Base-by-base conservation (phyloP, 2,888 invertebrate genomes). In the Brachypterus glaber region DNA sequence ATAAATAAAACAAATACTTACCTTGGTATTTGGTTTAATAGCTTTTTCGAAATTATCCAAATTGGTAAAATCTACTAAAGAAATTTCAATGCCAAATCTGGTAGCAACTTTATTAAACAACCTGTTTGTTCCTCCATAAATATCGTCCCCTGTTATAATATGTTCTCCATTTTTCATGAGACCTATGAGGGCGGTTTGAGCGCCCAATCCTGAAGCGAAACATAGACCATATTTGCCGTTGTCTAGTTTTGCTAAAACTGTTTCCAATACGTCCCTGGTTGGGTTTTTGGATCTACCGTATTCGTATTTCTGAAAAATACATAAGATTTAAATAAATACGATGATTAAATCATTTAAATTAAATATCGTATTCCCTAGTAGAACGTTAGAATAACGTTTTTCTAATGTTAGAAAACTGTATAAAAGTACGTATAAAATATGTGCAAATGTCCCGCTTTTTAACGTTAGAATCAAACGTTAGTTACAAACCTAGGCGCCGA, bases 281-380 rank as follows among this genome's bases (percentile, higher is more conserved):
- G 98, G 97, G 68, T 97, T 98, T 24, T 92, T 93, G 59, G 90
- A 87, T 58, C 97, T 74, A 1, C 88, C 83, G 63, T 97, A 97
- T 51, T 93, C 93, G 64, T 72, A 96, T 33, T 86, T 84, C 87
- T 90, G 35, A 24, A 49, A 52, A 17, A 21, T 21, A 21, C 21
- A 7, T 21, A 9, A 21, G 21, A 5, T 7, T 7, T 21, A 21
- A 9, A 21, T 21, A 21, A 21, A n/a, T n/a, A n/a, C n/a, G n/a
- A n/a, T n/a, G n/a, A n/a, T n/a, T n/a, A n/a, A n/a, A n/a, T n/a
- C n/a, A n/a, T n/a, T n/a, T n/a, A n/a, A n/a, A n/a, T n/a, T n/a
- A n/a, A n/a, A n/a, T n/a, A n/a, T n/a, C n/a, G n/a, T n/a, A n/a
- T n/a, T n/a, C n/a, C n/a, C n/a, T n/a, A n/a, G n/a, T n/a, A n/a